These are phyloP conservation scores for Notothenia rossii DNA, from an alignment of 2,113 vertebrate species.

Conservation along the genomic window DNA sequence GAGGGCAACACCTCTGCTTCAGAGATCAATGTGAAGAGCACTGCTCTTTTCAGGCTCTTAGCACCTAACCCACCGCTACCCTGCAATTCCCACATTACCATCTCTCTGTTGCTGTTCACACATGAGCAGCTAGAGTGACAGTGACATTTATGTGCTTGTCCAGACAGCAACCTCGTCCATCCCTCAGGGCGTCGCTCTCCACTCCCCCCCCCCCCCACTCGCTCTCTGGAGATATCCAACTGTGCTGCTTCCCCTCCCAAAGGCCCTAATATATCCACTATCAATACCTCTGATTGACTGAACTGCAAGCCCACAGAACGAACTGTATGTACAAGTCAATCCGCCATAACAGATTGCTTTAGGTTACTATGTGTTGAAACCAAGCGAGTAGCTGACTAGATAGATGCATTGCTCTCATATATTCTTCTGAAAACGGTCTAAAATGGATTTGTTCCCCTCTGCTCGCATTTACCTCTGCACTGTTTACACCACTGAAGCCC, in stretches of 20 bases:
- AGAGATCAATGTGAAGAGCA: constrained; percentile 26
- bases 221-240: constrained; percentile 44
- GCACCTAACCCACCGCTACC: constrained; percentile 25
- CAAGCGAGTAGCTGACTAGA: neutral
- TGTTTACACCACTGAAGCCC: constrained; percentile 3
- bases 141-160: constrained; percentile 74
- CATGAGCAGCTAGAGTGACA: constrained; percentile 73
- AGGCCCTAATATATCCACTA: constrained; percentile 35
- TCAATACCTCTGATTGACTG: constrained; percentile 61
- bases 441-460: constrained; percentile 9
- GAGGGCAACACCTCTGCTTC: constrained; percentile 1
- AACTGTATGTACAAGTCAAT: constrained; percentile 36
- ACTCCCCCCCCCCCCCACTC: neutral
- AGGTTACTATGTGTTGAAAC: constrained; percentile 19
- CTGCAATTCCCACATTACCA: constrained; percentile 30
- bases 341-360: constrained; percentile 21
- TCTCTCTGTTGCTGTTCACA: constrained; percentile 58
- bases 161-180: constrained; percentile 26
- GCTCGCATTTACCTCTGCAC: neutral
- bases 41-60: constrained; percentile 32
- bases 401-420: neutral
- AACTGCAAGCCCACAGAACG: constrained; percentile 33
- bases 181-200: constrained; percentile 37
- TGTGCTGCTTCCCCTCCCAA: constrained; percentile 28
- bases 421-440: neutral